A percentile compares a stretch with the other conserved stretches of the same genome.
Evolutionary conservation across 92 coral and sea anemone species (phyloP).

Genomic region (Phenganax subtilis): DNA sequence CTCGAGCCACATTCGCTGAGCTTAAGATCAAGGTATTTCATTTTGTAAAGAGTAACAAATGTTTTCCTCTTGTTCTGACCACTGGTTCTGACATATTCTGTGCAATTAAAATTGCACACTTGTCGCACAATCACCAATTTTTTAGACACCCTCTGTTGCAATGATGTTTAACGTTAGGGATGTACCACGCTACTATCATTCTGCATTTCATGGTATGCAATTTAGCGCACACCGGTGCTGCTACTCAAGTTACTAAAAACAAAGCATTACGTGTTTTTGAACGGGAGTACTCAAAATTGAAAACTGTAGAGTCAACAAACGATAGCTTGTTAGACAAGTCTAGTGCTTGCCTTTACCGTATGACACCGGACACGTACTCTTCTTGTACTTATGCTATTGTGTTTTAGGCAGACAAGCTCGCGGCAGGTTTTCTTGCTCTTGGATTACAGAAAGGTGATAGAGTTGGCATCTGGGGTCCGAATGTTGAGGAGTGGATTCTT

Average conservation of each 20-base stretch:
- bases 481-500: slow-evolving; percentile 85
- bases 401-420: slow-evolving; percentile 72
- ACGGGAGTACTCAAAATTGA: no score
- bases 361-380: no score
- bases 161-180: no score
- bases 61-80: not conserved
- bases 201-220: not conserved
- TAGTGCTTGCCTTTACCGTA: no score
- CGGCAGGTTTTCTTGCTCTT: slow-evolving; percentile 78
- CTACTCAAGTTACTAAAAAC: not conserved
- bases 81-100: not conserved
- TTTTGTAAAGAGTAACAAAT: not conserved
- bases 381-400: no score
- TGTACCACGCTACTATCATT: no score
- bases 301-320: no score
- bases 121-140: no score
- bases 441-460: slow-evolving; percentile 90
- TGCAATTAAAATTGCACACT: not conserved
- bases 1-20: slow-evolving; percentile 88
- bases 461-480: slow-evolving; percentile 98
- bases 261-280: no score
- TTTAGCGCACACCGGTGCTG: not conserved
- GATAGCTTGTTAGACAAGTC: no score
- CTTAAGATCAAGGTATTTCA: slow-evolving; percentile 70
- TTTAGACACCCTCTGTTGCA: no score